phyloP scores from a whole-genome alignment of 2,888 invertebrate genomes.

The Nephrocerus scutellatus region DNA sequence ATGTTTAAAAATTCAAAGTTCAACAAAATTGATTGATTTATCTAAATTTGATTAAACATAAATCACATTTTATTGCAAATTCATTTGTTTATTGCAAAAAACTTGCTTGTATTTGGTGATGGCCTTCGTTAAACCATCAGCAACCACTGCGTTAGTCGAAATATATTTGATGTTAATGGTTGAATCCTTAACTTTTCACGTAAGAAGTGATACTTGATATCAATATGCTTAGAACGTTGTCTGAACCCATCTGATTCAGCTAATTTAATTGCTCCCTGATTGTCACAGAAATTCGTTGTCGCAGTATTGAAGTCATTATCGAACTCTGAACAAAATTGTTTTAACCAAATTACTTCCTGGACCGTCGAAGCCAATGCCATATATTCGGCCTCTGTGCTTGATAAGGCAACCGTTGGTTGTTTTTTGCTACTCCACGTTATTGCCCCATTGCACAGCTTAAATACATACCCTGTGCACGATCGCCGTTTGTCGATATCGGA shows the following conservation, averaged over 20 bases:
- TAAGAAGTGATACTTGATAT: neutral
- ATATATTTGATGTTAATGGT: slow-evolving; percentile 1
- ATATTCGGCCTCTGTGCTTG: too few relatives aligned
- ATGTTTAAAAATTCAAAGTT: slow-evolving; percentile 22
- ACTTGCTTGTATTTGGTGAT: neutral
- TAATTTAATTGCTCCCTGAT: neutral
- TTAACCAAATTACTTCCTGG: too few relatives aligned
- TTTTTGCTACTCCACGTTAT: too few relatives aligned
- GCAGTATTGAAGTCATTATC: neutral
- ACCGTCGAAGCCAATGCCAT: too few relatives aligned
- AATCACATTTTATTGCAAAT: neutral
- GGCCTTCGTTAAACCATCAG: slow-evolving; percentile 1
- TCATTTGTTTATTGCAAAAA: neutral
- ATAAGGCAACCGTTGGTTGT: too few relatives aligned
- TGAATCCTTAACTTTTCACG: neutral
- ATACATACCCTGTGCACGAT: too few relatives aligned
- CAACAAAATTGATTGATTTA: too few relatives aligned
- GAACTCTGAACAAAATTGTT: neutral
- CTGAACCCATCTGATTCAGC: neutral
- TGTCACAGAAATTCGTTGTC: neutral
- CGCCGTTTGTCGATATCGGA: too few relatives aligned
- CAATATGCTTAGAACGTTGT: neutral
- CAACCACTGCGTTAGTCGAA: slow-evolving; percentile 1
- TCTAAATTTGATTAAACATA: too few relatives aligned
- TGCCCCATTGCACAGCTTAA: too few relatives aligned